Evolutionary conservation across 1,140 invertebrate genomes (phyloP).

Genomic region (Zaprionus ghesquierei): DNA sequence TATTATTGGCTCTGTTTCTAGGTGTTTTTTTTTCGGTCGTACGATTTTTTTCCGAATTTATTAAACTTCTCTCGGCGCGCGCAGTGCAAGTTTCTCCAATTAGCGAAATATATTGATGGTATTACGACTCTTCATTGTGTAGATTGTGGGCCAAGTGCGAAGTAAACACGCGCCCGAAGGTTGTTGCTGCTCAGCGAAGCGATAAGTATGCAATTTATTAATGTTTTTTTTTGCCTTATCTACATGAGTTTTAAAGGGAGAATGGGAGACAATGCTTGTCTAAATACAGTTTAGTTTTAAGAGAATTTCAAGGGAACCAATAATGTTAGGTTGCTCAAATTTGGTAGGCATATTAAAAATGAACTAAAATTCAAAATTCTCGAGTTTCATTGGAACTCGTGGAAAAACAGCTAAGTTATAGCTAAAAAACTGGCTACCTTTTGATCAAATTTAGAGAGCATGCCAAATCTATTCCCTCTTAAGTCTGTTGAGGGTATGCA

Average conservation of each 20-base stretch:
- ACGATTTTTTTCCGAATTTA: constrained; percentile 16
- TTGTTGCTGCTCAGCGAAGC: background rate
- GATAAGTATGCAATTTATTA: constrained; percentile 27
- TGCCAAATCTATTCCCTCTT: background rate
- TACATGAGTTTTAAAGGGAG: background rate
- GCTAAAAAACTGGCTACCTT: background rate
- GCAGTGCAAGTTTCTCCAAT: background rate
- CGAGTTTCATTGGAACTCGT: background rate
- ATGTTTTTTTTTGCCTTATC: constrained; percentile 4
- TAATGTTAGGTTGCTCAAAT: background rate
- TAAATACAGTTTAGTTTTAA: background rate
- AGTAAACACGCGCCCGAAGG: constrained; percentile 19
- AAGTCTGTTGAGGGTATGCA: background rate
- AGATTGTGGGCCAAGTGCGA: background rate
- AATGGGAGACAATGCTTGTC: constrained; percentile 1
- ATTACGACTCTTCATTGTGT: background rate
- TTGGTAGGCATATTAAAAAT: background rate
- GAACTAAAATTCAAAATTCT: background rate
- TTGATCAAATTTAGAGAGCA: background rate
- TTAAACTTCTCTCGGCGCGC: background rate
- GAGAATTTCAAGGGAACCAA: background rate
- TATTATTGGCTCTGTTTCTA: constrained; percentile 33
- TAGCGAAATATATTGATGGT: background rate
- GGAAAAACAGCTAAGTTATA: background rate
- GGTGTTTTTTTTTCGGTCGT: constrained; percentile 22